A percentile compares a stretch with the other conserved stretches of the same genome.
phyloP scores from a whole-genome alignment of 1,140 invertebrate genomes.

The Drosophila truncata region DNA sequence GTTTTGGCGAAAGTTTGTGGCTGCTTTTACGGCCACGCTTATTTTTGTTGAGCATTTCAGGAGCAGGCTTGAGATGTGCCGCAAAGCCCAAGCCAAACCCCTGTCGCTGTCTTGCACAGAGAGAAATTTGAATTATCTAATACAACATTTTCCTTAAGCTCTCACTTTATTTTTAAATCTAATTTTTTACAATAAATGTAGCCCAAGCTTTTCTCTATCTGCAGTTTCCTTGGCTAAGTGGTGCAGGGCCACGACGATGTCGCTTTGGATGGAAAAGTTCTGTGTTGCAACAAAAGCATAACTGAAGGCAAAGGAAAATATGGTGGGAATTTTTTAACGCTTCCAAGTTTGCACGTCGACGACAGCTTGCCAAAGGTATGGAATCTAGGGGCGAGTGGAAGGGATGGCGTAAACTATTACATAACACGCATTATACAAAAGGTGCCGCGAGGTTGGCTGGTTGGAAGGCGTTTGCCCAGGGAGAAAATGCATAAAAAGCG shows the following conservation, averaged over 20 bases:
- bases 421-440: constrained; percentile 71
- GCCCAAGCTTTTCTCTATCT: not conserved
- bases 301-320: constrained; percentile 53
- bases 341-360: constrained; percentile 65
- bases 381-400: not conserved
- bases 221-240: constrained; percentile 50
- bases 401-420: constrained; percentile 68
- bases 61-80: constrained; percentile 55
- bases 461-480: constrained; percentile 2
- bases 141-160: no score
- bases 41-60: constrained; percentile 65
- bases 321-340: constrained; percentile 70
- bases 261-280: constrained; percentile 61
- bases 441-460: constrained; percentile 17
- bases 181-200: no score
- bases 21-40: constrained; percentile 72
- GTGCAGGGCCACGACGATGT: constrained; percentile 42
- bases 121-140: no score
- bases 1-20: constrained; percentile 73
- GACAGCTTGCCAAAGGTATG: constrained; percentile 65
- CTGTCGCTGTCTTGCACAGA: not conserved
- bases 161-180: no score
- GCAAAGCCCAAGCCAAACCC: not conserved
- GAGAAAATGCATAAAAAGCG: constrained; percentile 74
- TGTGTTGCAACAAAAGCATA: constrained; percentile 56